Conservation (phyloP, 2,797 vertebrate species). For the Melopsittacus undulatus region DNA sequence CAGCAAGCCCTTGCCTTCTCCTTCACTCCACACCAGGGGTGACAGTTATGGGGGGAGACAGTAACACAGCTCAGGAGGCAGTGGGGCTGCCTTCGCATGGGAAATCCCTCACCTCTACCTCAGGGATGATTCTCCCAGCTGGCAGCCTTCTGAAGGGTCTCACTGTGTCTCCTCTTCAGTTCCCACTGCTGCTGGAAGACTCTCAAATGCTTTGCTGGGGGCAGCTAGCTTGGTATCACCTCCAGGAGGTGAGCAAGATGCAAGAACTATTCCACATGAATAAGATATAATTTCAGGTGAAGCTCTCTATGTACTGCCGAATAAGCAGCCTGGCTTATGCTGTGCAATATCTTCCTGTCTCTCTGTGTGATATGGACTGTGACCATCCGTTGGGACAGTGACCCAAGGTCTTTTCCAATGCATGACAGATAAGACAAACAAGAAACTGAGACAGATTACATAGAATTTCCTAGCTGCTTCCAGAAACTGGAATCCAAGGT, state of each 20-base stretch:
- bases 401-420: neutral
- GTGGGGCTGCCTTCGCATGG: accelerated
- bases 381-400: neutral
- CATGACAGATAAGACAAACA: neutral
- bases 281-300: neutral
- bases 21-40: neutral
- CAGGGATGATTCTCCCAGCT: neutral
- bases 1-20: neutral
- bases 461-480: neutral
- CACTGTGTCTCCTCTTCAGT: neutral
- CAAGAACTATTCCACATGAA: neutral
- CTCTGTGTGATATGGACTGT: neutral
- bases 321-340: neutral
- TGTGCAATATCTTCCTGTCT: neutral
- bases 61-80: accelerated
- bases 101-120: neutral
- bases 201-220: neutral
- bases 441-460: neutral
- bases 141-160: neutral
- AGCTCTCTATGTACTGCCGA: neutral
- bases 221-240: neutral
- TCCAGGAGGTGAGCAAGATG: neutral
- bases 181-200: neutral
- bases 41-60: neutral
- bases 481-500: neutral